Percentiles rank a stretch among this genome's conserved stretches.
Conservation (phyloP, 2,888 invertebrate genomes). For the Baronia brevicornis region DNA sequence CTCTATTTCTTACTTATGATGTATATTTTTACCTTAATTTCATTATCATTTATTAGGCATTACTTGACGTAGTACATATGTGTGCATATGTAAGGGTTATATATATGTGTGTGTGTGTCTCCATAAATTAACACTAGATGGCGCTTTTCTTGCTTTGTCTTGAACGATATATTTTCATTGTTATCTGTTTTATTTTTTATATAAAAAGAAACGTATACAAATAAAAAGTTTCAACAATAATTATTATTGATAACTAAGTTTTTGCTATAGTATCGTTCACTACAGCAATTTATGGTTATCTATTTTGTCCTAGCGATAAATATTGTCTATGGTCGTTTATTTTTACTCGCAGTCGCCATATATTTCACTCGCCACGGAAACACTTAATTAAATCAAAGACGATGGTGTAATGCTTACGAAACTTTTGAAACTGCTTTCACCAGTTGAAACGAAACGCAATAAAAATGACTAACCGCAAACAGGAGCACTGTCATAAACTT, state of each 20-base stretch:
- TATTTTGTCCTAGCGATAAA: slow-evolving; percentile 16
- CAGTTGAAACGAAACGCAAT: slow-evolving; percentile 7
- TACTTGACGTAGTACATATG: too few species aligned
- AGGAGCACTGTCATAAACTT: slow-evolving; percentile 1
- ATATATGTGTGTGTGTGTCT: too few species aligned
- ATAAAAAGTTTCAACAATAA: neutral
- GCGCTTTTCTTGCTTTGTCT: too few species aligned
- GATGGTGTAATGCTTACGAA: slow-evolving; percentile 10
- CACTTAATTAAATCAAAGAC: slow-evolving; percentile 18
- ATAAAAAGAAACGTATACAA: neutral
- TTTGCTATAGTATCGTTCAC: too few species aligned
- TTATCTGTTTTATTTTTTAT: too few species aligned
- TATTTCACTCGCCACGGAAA: slow-evolving; percentile 15
- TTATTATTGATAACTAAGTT: slow-evolving; percentile 2
- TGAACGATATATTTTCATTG: too few species aligned
- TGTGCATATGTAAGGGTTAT: too few species aligned
- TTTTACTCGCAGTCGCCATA: slow-evolving; percentile 15
- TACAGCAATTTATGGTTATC: slow-evolving; percentile 4
- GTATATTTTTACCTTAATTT: too few species aligned
- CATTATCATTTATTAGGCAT: too few species aligned
- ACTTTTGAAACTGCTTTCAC: slow-evolving; percentile 6
- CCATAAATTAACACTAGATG: too few species aligned
- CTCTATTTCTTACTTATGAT: too few species aligned
- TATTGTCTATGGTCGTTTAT: slow-evolving; percentile 16
- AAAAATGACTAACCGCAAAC: slow-evolving; percentile 12